Conservation (phyloP, 2,797 vertebrate genomes). For the Taeniopygia guttata region DNA sequence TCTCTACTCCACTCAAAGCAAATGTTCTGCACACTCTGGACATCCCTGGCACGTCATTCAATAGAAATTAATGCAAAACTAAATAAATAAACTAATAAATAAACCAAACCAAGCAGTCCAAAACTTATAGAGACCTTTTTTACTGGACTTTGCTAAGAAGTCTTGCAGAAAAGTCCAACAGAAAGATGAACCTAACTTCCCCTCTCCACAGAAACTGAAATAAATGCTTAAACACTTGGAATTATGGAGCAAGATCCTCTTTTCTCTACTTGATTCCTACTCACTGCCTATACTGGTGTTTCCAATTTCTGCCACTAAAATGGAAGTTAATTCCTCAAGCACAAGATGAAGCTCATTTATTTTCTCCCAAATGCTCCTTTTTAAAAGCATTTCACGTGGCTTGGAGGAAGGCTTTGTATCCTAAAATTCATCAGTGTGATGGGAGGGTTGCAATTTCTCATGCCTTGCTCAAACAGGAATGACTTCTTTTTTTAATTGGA, state of each 20-base stretch:
- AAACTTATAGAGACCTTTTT: not conserved
- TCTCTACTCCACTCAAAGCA: not conserved
- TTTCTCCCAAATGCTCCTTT: slow-evolving; percentile 8
- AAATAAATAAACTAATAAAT: too few species aligned
- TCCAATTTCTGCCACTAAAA: not conserved
- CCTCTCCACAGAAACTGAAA: not conserved
- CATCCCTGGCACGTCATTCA: not conserved
- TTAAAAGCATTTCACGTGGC: not conserved
- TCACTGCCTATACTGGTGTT: not conserved
- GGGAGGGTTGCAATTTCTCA: not conserved
- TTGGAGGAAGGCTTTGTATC: not conserved
- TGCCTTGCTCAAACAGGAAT: not conserved
- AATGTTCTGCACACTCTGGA: not conserved
- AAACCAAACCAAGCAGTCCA: not conserved
- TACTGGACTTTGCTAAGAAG: not conserved
- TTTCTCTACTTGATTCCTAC: not conserved
- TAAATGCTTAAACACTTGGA: not conserved
- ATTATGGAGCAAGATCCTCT: not conserved
- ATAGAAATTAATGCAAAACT: not conserved
- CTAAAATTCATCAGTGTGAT: not conserved
- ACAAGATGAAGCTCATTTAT: slow-evolving; percentile 22
- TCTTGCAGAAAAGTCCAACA: not conserved
- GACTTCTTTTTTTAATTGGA: slow-evolving; percentile 10
- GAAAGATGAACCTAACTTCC: not conserved
- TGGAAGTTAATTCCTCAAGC: slow-evolving; percentile 14